Percentiles rank a stretch among this genome's conserved stretches.
Evolutionary conservation across 30 jellyfish, hydroid and myxozoan species (phyloP).

Genomic region (Hydra vulgaris): DNA sequence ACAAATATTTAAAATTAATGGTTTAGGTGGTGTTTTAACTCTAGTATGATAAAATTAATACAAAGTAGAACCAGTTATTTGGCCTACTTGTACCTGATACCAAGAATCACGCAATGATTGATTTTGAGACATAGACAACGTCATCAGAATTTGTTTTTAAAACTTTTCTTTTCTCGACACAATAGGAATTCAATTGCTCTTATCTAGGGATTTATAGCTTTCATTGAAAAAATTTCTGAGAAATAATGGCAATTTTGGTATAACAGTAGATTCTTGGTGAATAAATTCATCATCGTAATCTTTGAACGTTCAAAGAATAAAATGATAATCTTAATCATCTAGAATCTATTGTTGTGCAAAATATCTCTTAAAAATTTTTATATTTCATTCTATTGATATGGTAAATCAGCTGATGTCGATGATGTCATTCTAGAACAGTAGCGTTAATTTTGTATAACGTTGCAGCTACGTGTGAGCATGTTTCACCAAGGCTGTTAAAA

Average conservation of each 20-base stretch:
- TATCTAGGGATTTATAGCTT: background rate
- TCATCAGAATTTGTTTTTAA: background rate
- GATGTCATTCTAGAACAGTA: slow-evolving; percentile 11
- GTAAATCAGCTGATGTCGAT: slow-evolving; percentile 12
- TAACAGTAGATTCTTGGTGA: background rate
- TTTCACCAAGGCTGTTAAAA: slow-evolving; percentile 4
- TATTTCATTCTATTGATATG: background rate
- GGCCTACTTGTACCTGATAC: background rate
- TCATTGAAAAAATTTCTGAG: background rate
- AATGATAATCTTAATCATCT: background rate
- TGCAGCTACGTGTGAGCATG: slow-evolving; percentile 16
- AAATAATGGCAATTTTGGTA: background rate
- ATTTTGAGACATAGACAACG: background rate
- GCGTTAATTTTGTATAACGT: slow-evolving; percentile 8
- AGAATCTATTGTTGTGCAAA: background rate
- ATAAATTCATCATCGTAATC: background rate
- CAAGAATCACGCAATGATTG: background rate
- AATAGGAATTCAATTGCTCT: background rate
- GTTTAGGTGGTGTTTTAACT: background rate
- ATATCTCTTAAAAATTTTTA: slow-evolving; percentile 3
- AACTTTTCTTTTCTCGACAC: background rate
- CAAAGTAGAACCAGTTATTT: slow-evolving; percentile 14
- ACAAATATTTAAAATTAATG: background rate
- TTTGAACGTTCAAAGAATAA: background rate
- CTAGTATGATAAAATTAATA: background rate